Evolutionary conservation across 1,140 invertebrate genomes (phyloP).

Genomic region (Atta texana): DNA sequence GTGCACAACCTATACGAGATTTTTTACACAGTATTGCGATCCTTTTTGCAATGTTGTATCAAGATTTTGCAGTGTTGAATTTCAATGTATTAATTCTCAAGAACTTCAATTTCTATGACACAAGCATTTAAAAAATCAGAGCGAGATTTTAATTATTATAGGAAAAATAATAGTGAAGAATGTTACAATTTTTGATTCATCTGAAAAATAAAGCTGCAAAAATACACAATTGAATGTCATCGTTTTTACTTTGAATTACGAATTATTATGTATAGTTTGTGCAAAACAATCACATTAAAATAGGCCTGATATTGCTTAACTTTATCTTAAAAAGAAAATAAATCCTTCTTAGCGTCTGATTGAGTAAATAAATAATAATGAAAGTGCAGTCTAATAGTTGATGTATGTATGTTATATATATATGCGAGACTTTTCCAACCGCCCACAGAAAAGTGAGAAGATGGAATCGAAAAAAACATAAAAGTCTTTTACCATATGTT

Average conservation of each 20-base stretch:
- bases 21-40: not conserved
- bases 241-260: not conserved
- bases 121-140: not conserved
- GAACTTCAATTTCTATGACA: not conserved
- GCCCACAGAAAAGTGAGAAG: too few relatives aligned
- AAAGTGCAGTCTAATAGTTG: not conserved
- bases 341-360: not conserved
- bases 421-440: too few relatives aligned
- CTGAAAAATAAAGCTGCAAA: not conserved
- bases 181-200: not conserved
- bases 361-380: conserved; percentile 19
- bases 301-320: conserved; percentile 10
- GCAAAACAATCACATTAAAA: conserved; percentile 32
- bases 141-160: not conserved
- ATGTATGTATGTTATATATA: not conserved
- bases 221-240: not conserved
- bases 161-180: not conserved
- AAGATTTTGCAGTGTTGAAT: not conserved
- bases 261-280: not conserved
- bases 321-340: conserved; percentile 2
- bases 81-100: not conserved
- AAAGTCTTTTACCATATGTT: too few relatives aligned
- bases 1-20: not conserved
- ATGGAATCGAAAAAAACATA: too few relatives aligned
- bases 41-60: not conserved